Evolutionary conservation across 2,888 invertebrate genomes (phyloP), one percentile per base, ranked within the genome.

Genomic region (Dolichopus griseipennis): DNA sequence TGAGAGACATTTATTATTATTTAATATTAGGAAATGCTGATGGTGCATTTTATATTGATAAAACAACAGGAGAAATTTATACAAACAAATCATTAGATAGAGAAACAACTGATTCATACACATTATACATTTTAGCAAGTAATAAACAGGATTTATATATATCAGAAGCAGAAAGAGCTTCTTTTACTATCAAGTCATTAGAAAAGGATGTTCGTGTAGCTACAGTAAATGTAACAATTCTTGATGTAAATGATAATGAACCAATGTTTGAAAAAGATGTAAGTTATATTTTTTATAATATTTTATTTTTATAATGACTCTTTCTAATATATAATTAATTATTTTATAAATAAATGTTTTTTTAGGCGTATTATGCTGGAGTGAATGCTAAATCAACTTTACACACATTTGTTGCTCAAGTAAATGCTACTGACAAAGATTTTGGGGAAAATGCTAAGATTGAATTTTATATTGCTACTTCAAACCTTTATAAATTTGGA

Each of bases 221-320:
- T 0, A 86, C 86, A 67, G 89, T 93, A 1, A 85, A 84, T 67
- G 84, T 95, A 61, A 85, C 83, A 3, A 86, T 96, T 7, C 83
- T 89, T 33, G 95, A 95, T 76, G 87, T 91, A 67, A 95, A 95
- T 74, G 95, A 95, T 76, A 93, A 93, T 78, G 86, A 88, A 7
- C 95, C 95, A 0, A 83, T 84, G 62, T 93, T 93, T 76, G 84
- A 86, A 66, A 84, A 86, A 70, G 75, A 79, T 5, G 72, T 76
- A 70, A 70, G 69, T 71, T 63, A 21, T 62, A 62, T 12, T n/a
- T 18, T 64, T 64, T 1, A 18, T 22, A 33, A 22, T 64, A 64
- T 12, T 64, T 27, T 4, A 27, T 27, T 27, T 27, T 27, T 27
- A 27, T 27, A 27, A 27, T 4, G 2, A 27, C 27, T 20, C n/a